Conservation (phyloP, 2,888 invertebrate species). For the Acleris laterana region DNA sequence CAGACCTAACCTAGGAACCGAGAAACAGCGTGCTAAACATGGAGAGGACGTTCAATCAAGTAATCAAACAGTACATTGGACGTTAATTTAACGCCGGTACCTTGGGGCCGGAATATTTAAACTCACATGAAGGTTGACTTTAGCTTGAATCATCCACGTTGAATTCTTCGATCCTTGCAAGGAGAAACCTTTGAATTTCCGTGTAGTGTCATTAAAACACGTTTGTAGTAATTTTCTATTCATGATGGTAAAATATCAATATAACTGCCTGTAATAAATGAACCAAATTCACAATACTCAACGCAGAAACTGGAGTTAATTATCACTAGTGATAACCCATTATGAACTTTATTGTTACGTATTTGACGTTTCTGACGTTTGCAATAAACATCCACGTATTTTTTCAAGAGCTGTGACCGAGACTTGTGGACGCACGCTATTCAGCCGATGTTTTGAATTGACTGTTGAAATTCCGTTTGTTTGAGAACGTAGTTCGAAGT, state of each 20-base stretch:
- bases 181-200: conserved; percentile 49
- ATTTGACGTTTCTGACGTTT: conserved; percentile 42
- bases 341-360: conserved; percentile 67
- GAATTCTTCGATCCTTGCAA: conserved; percentile 44
- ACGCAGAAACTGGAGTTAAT: conserved; percentile 52
- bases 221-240: conserved; percentile 56
- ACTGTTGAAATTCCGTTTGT: conserved; percentile 15
- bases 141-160: conserved; percentile 53
- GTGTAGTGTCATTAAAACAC: conserved; percentile 52
- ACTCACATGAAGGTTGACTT: conserved; percentile 66
- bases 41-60: conserved; percentile 7
- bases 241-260: conserved; percentile 55
- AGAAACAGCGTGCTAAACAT: conserved; percentile 23
- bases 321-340: conserved; percentile 76
- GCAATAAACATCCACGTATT: conserved; percentile 2
- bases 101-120: conserved; percentile 23
- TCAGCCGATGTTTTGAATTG: conserved; percentile 21
- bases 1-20: conserved; percentile 20
- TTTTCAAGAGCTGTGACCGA: conserved; percentile 2
- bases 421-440: conserved; percentile 25
- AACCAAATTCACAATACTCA: conserved; percentile 49
- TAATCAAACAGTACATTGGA: conserved; percentile 9
- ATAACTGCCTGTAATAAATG: conserved; percentile 29
- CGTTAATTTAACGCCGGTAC: conserved; percentile 21
- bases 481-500: conserved; percentile 18